phyloP scores from a whole-genome alignment of 2,797 vertebrate genomes.

The Trichosurus vulpecula region DNA sequence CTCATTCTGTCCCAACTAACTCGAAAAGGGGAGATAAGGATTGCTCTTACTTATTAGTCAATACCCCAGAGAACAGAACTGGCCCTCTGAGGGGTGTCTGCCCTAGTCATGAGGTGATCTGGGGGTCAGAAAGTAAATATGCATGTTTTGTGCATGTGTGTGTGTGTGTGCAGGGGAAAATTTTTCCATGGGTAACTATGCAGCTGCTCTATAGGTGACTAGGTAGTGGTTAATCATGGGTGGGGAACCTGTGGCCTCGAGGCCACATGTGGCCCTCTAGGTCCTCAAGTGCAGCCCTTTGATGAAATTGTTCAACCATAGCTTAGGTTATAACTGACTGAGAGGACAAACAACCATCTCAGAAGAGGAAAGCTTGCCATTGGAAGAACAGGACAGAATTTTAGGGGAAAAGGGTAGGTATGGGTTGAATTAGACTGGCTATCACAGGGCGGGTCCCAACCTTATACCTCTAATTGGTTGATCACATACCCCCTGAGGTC shows the following conservation, averaged over 20 bases:
- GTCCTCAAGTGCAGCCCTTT: too few relatives aligned
- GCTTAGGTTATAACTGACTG: too few relatives aligned
- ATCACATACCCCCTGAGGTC: background rate
- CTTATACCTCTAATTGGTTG: background rate
- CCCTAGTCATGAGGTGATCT: too few relatives aligned
- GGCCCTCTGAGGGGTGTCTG: background rate
- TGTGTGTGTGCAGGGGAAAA: background rate
- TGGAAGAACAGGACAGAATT: background rate
- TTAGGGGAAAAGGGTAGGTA: background rate
- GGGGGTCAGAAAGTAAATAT: too few relatives aligned
- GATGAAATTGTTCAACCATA: too few relatives aligned
- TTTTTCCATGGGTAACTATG: background rate
- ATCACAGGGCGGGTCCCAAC: background rate
- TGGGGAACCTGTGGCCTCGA: too few relatives aligned
- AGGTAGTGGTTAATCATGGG: too few relatives aligned
- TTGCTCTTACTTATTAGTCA: background rate
- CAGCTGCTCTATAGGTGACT: background rate
- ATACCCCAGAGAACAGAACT: background rate
- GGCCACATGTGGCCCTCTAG: too few relatives aligned
- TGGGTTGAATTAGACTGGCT: background rate
- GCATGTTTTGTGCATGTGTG: too few relatives aligned
- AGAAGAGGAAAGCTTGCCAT: background rate
- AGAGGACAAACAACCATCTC: background rate
- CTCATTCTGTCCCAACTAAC: background rate
- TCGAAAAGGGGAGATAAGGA: background rate